Evolutionary conservation across 2,888 invertebrate species (phyloP).

Genomic region (Slavum lentiscoides): DNA sequence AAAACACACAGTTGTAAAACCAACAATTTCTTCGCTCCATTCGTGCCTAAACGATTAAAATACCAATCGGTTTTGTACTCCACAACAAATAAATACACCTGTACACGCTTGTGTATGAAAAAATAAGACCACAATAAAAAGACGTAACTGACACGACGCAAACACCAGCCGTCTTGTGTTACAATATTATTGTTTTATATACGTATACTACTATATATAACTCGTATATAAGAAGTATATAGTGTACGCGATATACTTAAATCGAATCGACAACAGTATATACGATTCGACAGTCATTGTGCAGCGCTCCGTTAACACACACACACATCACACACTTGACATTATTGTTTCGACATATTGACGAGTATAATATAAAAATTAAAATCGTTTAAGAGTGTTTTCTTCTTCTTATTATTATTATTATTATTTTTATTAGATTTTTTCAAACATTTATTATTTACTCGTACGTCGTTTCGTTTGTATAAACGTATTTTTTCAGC

Average conservation of each 20-base stretch:
- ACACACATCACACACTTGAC: conserved; percentile 11
- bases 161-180: too few species aligned
- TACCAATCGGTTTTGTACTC: neutral
- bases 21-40: neutral
- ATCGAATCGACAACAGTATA: conserved; percentile 30
- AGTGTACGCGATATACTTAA: neutral
- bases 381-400: conserved; percentile 8
- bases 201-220: too few species aligned
- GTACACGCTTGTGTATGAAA: neutral
- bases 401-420: too few species aligned
- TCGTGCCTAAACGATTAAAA: neutral
- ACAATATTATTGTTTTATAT: neutral
- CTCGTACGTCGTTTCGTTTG: too few species aligned
- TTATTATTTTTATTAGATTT: too few species aligned
- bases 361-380: conserved; percentile 21
- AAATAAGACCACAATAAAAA: neutral
- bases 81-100: neutral
- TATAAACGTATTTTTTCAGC: too few species aligned
- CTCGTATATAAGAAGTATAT: too few species aligned
- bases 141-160: neutral
- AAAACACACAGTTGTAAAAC: neutral
- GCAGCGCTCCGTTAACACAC: neutral
- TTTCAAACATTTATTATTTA: too few species aligned
- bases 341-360: conserved; percentile 15
- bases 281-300: conserved; percentile 44